Evolutionary conservation across 2,113 vertebrate species (phyloP).

Genomic region (Thalassoma bifasciatum): DNA sequence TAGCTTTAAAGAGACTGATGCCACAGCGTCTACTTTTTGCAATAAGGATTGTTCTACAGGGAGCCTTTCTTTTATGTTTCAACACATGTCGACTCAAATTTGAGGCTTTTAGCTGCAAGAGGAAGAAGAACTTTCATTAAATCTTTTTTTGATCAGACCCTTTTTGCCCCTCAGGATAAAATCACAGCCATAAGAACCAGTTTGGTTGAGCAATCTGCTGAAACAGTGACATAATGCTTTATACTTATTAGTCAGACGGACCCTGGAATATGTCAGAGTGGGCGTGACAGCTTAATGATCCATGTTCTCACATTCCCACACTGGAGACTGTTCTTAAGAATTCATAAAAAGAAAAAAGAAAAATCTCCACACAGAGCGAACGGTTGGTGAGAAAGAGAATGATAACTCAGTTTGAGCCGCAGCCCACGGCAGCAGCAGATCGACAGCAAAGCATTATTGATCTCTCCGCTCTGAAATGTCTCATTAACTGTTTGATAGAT

Average conservation of each 20-base stretch:
- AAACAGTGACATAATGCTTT: too few species aligned
- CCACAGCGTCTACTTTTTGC: not conserved
- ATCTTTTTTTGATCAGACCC: not conserved
- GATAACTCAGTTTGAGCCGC: not conserved
- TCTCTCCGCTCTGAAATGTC: not conserved
- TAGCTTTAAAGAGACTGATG: not conserved
- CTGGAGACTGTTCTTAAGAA: not conserved
- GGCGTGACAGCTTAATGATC: not conserved
- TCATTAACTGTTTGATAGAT: slow-evolving; percentile 1
- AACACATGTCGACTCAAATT: not conserved
- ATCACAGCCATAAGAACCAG: too few species aligned
- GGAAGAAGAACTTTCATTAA: not conserved
- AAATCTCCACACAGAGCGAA: not conserved
- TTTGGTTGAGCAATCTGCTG: too few species aligned
- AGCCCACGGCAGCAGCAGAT: not conserved
- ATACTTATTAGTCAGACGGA: not conserved
- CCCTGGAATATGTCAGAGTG: not conserved
- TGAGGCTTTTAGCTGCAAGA: not conserved
- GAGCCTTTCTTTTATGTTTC: too few species aligned
- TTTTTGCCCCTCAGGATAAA: not conserved
- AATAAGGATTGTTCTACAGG: too few species aligned
- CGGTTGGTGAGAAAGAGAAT: not conserved
- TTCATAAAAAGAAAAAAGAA: not conserved
- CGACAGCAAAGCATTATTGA: not conserved
- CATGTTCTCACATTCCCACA: not conserved